Conservation (phyloP, 1,140 invertebrate species). For the Venturia canescens region DNA sequence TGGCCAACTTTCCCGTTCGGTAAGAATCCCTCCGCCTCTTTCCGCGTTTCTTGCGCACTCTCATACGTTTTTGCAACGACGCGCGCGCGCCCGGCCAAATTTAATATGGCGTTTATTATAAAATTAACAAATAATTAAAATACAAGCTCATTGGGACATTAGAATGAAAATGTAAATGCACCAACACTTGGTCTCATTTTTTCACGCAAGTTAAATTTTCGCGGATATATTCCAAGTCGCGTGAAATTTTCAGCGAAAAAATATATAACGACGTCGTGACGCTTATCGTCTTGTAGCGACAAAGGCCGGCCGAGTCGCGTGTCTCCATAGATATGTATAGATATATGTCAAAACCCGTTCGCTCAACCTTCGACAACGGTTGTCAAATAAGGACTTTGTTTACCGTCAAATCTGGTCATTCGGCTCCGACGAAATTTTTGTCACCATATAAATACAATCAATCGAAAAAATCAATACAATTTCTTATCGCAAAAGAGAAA, state of each 20-base stretch:
- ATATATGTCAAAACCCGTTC: not conserved
- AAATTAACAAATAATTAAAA: not conserved
- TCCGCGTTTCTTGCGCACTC: not conserved
- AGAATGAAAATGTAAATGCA: slow-evolving; percentile 44
- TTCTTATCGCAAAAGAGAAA: no score
- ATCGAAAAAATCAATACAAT: no score
- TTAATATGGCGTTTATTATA: slow-evolving; percentile 61
- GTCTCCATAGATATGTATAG: not conserved
- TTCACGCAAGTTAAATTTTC: not conserved
- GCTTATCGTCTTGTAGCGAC: slow-evolving; percentile 32
- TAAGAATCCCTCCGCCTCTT: slow-evolving; percentile 13
- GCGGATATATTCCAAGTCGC: not conserved
- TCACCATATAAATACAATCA: no score
- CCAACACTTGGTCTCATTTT: slow-evolving; percentile 30
- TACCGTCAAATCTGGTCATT: no score
- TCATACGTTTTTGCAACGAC: not conserved
- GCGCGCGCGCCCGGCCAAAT: slow-evolving; percentile 35
- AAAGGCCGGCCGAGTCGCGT: slow-evolving; percentile 33
- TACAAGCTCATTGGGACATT: not conserved
- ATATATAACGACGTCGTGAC: slow-evolving; percentile 1
- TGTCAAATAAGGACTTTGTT: no score
- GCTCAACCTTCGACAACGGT: no score
- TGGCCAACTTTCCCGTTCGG: slow-evolving; percentile 26
- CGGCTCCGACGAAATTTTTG: no score
- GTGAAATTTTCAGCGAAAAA: not conserved